Evolutionary conservation across 2,888 invertebrate species (phyloP).

Genomic region (Psylliodes chrysocephalus): DNA sequence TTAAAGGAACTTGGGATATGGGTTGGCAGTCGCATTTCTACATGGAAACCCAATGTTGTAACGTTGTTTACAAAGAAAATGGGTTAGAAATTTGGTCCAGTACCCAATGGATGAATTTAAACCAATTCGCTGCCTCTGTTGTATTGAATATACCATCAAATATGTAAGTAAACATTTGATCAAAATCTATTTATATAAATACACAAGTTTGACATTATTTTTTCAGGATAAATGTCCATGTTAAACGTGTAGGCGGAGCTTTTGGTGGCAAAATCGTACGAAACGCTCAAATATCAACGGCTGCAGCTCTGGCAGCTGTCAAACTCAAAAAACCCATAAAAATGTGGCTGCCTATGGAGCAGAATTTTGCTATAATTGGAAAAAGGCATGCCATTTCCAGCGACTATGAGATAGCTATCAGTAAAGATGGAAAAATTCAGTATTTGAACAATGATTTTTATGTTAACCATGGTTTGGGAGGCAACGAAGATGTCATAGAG

Average conservation of each 20-base stretch:
- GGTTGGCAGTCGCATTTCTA: conserved; percentile 80
- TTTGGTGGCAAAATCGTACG: conserved; percentile 82
- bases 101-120: conserved; percentile 73
- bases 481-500: conserved; percentile 63
- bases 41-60: conserved; percentile 79
- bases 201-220: too few relatives aligned
- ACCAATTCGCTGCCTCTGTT: conserved; percentile 67
- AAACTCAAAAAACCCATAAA: conserved; percentile 73
- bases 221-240: conserved; percentile 73
- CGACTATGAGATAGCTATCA: conserved; percentile 73
- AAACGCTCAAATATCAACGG: conserved; percentile 68
- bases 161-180: too few relatives aligned
- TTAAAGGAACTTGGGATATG: conserved; percentile 69
- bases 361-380: conserved; percentile 75
- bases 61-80: conserved; percentile 74
- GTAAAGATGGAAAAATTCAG: conserved; percentile 72
- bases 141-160: conserved; percentile 69
- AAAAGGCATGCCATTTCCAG: conserved; percentile 70
- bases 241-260: conserved; percentile 80
- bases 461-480: conserved; percentile 66
- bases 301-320: conserved; percentile 75
- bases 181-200: too few relatives aligned
- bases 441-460: conserved; percentile 69
- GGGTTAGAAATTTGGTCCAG: conserved; percentile 73
- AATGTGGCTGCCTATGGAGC: conserved; percentile 75